Conservation (phyloP, 2,797 vertebrate species). For the Rhodeus uyekii region DNA sequence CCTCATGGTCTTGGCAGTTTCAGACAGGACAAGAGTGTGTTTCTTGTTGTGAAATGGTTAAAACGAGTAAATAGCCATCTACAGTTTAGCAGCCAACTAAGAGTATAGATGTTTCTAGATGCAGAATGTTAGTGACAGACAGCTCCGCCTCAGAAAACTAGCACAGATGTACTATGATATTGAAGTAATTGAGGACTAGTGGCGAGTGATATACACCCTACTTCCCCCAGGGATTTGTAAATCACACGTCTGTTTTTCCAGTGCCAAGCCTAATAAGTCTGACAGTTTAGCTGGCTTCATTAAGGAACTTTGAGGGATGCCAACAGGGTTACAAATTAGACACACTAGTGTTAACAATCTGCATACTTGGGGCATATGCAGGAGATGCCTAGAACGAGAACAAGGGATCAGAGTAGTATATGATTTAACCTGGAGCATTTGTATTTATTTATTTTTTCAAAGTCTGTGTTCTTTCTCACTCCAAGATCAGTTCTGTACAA, state of each 20-base stretch:
- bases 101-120: not conserved
- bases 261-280: constrained; percentile 47
- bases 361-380: constrained; percentile 2
- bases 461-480: not conserved
- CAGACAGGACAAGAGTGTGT: not conserved
- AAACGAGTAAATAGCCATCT: not conserved
- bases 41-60: not conserved
- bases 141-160: not conserved
- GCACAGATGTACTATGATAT: constrained; percentile 4
- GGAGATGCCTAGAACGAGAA: not conserved
- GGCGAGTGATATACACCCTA: constrained; percentile 25
- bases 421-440: not conserved
- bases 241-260: constrained; percentile 43
- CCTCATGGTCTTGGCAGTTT: not conserved
- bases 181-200: constrained; percentile 24
- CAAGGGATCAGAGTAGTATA: not conserved
- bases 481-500: not conserved
- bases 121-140: not conserved
- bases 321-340: constrained; percentile 49
- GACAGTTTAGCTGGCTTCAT: constrained; percentile 50
- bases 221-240: constrained; percentile 50
- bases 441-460: not conserved
- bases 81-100: not conserved
- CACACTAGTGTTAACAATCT: constrained; percentile 24
- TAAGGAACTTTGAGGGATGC: constrained; percentile 44